A percentile compares a stretch with the other conserved stretches of the same genome.
phyloP scores from a whole-genome alignment of 2,797 vertebrate genomes.

The Chaetodon trifasciatus region DNA sequence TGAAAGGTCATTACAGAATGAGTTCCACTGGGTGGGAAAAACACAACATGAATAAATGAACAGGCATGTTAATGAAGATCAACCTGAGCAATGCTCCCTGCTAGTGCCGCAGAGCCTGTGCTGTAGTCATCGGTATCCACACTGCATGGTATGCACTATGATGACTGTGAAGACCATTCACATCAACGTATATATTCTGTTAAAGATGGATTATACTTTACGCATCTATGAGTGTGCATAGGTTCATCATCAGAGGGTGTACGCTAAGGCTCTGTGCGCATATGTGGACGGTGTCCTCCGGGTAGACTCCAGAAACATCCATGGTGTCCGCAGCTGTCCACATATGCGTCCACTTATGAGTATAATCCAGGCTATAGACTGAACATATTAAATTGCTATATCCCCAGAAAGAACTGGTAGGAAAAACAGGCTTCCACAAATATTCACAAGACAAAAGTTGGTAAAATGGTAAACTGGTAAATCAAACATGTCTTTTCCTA shows the following conservation, averaged over 20 bases:
- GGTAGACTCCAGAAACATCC: too few species aligned
- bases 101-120: not conserved
- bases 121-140: conserved; percentile 11
- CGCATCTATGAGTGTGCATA: too few species aligned
- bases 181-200: not conserved
- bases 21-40: conserved; percentile 25
- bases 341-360: too few species aligned
- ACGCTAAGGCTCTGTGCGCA: too few species aligned
- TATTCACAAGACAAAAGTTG: not conserved
- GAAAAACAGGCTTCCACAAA: not conserved
- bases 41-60: conserved; percentile 43
- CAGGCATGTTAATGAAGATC: conserved; percentile 7
- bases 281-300: too few species aligned
- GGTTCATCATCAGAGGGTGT: too few species aligned
- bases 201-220: too few species aligned
- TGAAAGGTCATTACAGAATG: conserved; percentile 35
- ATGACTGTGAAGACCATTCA: not conserved
- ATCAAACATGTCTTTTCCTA: not conserved
- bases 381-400: not conserved
- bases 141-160: too few species aligned
- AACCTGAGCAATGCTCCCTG: conserved; percentile 1
- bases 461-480: not conserved
- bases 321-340: too few species aligned
- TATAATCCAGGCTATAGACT: not conserved
- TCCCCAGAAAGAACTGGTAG: not conserved